phyloP scores from a whole-genome alignment of 2,888 invertebrate species.

The Pecten maximus region DNA sequence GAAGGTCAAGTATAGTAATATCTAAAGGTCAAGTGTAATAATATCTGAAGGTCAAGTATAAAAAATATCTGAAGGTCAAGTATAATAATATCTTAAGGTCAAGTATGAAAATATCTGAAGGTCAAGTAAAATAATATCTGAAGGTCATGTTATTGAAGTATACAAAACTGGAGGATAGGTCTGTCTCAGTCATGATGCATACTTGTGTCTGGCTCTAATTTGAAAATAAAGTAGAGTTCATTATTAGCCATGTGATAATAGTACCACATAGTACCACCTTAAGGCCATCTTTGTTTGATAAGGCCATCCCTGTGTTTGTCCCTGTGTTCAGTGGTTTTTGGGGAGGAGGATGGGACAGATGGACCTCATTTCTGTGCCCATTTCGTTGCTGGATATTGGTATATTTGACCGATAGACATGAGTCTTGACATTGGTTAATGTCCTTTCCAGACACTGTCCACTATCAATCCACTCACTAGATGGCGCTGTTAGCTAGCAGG shows the following conservation, averaged over 20 bases:
- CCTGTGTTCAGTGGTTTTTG: neutral
- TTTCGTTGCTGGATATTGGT: neutral
- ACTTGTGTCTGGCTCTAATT: neutral
- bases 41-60: neutral
- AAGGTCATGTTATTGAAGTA: neutral
- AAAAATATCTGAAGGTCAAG: neutral
- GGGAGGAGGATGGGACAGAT: neutral
- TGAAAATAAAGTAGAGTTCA: neutral
- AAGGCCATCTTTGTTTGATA: too few relatives aligned
- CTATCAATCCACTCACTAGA: slow-evolving; percentile 13
- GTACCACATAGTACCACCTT: too few relatives aligned
- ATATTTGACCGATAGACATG: neutral
- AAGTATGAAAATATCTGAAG: neutral
- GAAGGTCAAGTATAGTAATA: too few relatives aligned
- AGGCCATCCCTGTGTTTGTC: too few relatives aligned
- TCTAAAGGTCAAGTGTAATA: too few relatives aligned
- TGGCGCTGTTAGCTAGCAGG: neutral
- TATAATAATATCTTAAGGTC: neutral
- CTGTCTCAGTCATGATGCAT: neutral
- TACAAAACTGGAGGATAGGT: neutral
- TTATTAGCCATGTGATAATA: neutral
- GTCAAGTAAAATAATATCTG: neutral
- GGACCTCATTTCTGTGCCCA: neutral
- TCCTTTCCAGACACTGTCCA: slow-evolving; percentile 7
- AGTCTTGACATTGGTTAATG: slow-evolving; percentile 18